Evolutionary conservation across 1,140 invertebrate genomes (phyloP).

Genomic region (Carposina sasakii): DNA sequence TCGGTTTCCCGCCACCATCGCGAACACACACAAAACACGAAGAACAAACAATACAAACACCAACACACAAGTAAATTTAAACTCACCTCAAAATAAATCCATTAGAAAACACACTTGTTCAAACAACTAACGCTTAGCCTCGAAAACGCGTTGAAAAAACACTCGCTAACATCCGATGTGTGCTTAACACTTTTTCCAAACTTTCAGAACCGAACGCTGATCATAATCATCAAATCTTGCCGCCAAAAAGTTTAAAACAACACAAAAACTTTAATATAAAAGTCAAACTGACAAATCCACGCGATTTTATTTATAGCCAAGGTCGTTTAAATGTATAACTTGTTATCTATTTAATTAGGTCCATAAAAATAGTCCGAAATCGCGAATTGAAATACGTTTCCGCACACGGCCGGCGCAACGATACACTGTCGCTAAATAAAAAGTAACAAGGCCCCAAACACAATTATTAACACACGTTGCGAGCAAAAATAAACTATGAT

Average conservation of each 20-base stretch:
- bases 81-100: slow-evolving; percentile 73
- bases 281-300: slow-evolving; percentile 21
- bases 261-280: slow-evolving; percentile 13
- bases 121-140: slow-evolving; percentile 72
- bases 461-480: slow-evolving; percentile 69
- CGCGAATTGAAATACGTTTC: slow-evolving; percentile 34
- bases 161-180: slow-evolving; percentile 59
- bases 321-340: slow-evolving; percentile 23
- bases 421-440: slow-evolving; percentile 55
- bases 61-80: slow-evolving; percentile 71
- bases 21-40: slow-evolving; percentile 68
- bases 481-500: slow-evolving; percentile 72
- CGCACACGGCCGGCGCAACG: no score
- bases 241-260: slow-evolving; percentile 44
- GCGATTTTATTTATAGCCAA: slow-evolving; percentile 19
- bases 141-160: slow-evolving; percentile 72
- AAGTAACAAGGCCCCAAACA: slow-evolving; percentile 56
- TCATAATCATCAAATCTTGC: slow-evolving; percentile 46
- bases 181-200: slow-evolving; percentile 68
- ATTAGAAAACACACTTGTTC: slow-evolving; percentile 73
- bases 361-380: slow-evolving; percentile 33
- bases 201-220: slow-evolving; percentile 57
- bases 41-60: slow-evolving; percentile 70
- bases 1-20: slow-evolving; percentile 69
- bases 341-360: slow-evolving; percentile 29